Base-by-base conservation (phyloP, 2,113 vertebrate species). In the Archilochus colubris region DNA sequence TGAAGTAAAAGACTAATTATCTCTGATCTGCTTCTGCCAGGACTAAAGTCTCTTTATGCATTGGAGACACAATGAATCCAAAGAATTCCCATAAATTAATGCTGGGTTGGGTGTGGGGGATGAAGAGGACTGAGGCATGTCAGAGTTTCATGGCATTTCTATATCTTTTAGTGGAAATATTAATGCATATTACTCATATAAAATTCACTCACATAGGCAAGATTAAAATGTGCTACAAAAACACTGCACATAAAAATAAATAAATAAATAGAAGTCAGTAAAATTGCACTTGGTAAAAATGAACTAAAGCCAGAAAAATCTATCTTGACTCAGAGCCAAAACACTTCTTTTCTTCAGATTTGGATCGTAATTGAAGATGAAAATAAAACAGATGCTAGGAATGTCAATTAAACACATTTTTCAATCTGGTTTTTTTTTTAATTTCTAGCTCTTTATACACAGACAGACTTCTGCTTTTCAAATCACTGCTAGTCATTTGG, bases 341-440 rank as follows among this genome's bases (percentile, higher is more conserved):
- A 92, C 86, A 82, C 46, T 96, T 90, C 5, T 82, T 90, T 93
- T 91, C 74, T 86, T 95, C 85, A 62, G 44, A 93, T 91, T 95
- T 93, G 31, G 48, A 24, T 95, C 44, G 53, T 95, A 92, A 94
- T 75, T 95, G 90, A 86, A 88, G 86, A 90, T 63, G 72, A 96
- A 81, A 97, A 94, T 66, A 97, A 93, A 87, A 89, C 81, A 95
- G 88, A 79, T 78, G 86, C 61, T 95, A 88, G 64, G 92, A 95
- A 96, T 90, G 72, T 86, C 94, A 96, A 62, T 87, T 96, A 87
- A 95, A 62, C 64, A 83, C 20, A 30, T 67, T 88, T 96, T 91
- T 82, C 51, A 85, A 59, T 91, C 73, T 94, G 50, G 40, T 40
- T 40, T 14, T 93, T 96, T 96, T 93, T 30, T 92, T 91, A 63